Conservation (phyloP, 2,888 invertebrate species). For the Chorisops tibialis region DNA sequence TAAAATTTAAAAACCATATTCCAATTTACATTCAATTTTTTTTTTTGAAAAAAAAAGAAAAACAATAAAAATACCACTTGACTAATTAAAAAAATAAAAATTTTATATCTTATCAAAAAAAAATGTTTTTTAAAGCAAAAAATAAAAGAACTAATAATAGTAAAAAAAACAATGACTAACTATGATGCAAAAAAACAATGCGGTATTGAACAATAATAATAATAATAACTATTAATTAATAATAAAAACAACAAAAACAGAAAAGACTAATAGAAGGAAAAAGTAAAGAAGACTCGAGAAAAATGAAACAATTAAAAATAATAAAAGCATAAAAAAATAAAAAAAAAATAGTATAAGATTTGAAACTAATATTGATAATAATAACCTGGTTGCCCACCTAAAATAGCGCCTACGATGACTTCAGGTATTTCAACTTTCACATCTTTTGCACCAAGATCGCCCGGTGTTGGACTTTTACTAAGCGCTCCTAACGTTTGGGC, state of each 20-base stretch:
- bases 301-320: background rate
- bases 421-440: conserved; percentile 91
- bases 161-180: conserved; percentile 22
- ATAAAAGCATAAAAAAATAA: background rate
- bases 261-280: background rate
- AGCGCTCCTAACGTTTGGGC: conserved; percentile 67
- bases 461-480: conserved; percentile 79
- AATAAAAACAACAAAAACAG: background rate
- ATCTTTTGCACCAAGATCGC: conserved; percentile 74
- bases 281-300: background rate
- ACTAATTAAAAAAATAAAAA: background rate
- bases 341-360: conserved; percentile 19
- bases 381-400: conserved; percentile 62
- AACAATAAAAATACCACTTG: background rate
- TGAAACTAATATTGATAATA: conserved; percentile 48
- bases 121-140: conserved; percentile 17
- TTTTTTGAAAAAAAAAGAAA: conserved; percentile 6
- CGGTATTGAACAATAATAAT: background rate
- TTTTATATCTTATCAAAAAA: conserved; percentile 10
- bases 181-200: background rate
- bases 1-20: conserved; percentile 22
- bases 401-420: conserved; percentile 94
- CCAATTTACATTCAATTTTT: conserved; percentile 1
- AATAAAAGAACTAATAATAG: conserved; percentile 13
- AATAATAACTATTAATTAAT: too few species aligned